Base-by-base conservation (phyloP, 2,113 vertebrate genomes). In the Triplophysa dalaica region DNA sequence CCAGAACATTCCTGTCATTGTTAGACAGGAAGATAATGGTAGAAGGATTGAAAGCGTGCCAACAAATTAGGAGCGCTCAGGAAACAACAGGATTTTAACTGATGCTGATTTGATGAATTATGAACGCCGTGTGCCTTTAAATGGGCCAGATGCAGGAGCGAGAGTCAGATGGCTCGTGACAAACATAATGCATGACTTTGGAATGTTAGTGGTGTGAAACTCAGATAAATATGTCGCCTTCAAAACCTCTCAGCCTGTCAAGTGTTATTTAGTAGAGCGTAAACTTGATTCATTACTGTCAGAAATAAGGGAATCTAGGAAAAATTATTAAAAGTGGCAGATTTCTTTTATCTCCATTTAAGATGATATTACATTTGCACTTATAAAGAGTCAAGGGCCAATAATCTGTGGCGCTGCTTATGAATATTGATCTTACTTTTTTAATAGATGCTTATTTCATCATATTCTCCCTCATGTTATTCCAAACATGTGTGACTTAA, bases 51-150 rank as follows among this genome's bases (percentile, higher is more conserved):
- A 77, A 77, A 70, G 33, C n/a, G 19, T 54, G 16, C 74, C 73
- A 83, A 86, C 61, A 60, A 87, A 84, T 83, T 81, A 80, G 14
- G 62, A 79, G 67, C 63, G 70, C 83, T 83, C 68, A 80, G 58
- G 72, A 78, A 77, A 58, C 77, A 80, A 81, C 75, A 61, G 63
- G 81, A 65, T 85, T 83, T 83, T 81, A 81, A 81, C 75, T 82
- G 77, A 82, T 86, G 79, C 73, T 88, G 82, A 86, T 85, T 87
- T 81, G 82, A 89, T 89, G 14, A 86, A 88, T 89, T 85, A 85
- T 87, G 79, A 78, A 82, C 54, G 48, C 26, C 19, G 66, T 75
- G 58, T 74, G 68, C 58, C 64, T 84, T 82, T 81, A 70, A 75
- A 74, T 64, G 73, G 81, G 50, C 43, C 63, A 86, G 73, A 81